phyloP scores from a whole-genome alignment of 2,888 invertebrate genomes.

The Lycaena phlaeas region DNA sequence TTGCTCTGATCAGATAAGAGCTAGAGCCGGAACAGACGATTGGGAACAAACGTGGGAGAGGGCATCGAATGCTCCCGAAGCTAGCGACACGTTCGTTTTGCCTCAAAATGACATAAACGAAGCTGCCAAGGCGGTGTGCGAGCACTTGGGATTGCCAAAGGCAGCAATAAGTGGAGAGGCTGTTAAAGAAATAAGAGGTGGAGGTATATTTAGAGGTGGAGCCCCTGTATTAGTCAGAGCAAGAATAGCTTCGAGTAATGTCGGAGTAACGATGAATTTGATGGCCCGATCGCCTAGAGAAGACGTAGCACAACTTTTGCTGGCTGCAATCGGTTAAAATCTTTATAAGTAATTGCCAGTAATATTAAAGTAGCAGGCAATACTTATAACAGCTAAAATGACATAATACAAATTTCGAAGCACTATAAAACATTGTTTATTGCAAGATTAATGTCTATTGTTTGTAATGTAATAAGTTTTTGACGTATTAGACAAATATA shows the following conservation, averaged over 20 bases:
- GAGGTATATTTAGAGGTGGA: constrained; percentile 91
- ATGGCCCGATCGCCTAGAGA: constrained; percentile 90
- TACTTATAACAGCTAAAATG: no score
- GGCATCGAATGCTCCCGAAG: constrained; percentile 78
- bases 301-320: constrained; percentile 88
- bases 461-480: no score
- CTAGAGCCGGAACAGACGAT: constrained; percentile 40
- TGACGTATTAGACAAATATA: no score
- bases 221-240: constrained; percentile 90
- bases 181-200: constrained; percentile 53
- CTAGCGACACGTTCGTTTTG: constrained; percentile 94
- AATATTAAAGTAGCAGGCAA: no score
- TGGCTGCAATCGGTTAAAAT: constrained; percentile 85
- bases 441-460: no score
- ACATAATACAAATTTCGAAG: no score
- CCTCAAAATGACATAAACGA: constrained; percentile 64
- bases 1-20: constrained; percentile 51
- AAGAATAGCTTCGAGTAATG: constrained; percentile 80
- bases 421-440: no score
- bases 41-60: constrained; percentile 84
- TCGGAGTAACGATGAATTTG: constrained; percentile 94
- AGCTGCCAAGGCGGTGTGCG: constrained; percentile 54
- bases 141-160: constrained; percentile 49
- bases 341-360: background rate
- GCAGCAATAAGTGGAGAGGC: constrained; percentile 47